Evolutionary conservation across 1,140 invertebrate species (phyloP).

Genomic region (Aethina tumida): DNA sequence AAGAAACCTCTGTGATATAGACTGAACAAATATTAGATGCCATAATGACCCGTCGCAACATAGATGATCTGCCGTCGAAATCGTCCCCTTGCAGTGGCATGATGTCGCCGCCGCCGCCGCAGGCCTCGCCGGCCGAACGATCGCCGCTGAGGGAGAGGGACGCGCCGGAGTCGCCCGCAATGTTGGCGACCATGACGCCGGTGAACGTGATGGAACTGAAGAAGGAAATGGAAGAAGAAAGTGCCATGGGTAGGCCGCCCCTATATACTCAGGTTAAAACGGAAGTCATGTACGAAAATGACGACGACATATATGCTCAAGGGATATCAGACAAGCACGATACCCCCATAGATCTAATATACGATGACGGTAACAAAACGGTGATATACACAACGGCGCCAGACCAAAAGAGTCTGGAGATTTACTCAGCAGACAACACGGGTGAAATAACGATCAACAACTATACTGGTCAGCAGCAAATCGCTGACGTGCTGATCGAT

Average conservation of each 20-base stretch:
- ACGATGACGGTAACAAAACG: slow-evolving; percentile 70
- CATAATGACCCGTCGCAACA: slow-evolving; percentile 30
- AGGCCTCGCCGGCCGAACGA: slow-evolving; percentile 30
- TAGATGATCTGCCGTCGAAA: slow-evolving; percentile 24
- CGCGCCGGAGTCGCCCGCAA: slow-evolving; percentile 51
- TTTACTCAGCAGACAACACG: slow-evolving; percentile 40
- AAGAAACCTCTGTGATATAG: slow-evolving; percentile 35
- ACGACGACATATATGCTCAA: slow-evolving; percentile 46
- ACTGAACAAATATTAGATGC: slow-evolving; percentile 19
- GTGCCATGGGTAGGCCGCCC: slow-evolving; percentile 45
- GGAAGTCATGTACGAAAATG: slow-evolving; percentile 39
- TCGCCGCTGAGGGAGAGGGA: slow-evolving; percentile 27
- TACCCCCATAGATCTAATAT: slow-evolving; percentile 67
- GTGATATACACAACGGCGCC: slow-evolving; percentile 65
- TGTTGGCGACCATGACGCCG: slow-evolving; percentile 67
- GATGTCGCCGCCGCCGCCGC: slow-evolving; percentile 34
- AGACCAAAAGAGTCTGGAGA: slow-evolving; percentile 39
- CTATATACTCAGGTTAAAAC: slow-evolving; percentile 47
- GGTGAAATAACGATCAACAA: slow-evolving; percentile 37
- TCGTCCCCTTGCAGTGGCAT: slow-evolving; percentile 27
- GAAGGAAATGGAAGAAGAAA: slow-evolving; percentile 40
- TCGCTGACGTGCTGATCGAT: slow-evolving; percentile 40
- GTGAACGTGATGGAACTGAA: slow-evolving; percentile 56
- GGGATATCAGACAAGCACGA: slow-evolving; percentile 52
- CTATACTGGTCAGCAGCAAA: slow-evolving; percentile 37